Base-by-base conservation (phyloP, 2,888 invertebrate species). In the Dichetophora obliterata region DNA sequence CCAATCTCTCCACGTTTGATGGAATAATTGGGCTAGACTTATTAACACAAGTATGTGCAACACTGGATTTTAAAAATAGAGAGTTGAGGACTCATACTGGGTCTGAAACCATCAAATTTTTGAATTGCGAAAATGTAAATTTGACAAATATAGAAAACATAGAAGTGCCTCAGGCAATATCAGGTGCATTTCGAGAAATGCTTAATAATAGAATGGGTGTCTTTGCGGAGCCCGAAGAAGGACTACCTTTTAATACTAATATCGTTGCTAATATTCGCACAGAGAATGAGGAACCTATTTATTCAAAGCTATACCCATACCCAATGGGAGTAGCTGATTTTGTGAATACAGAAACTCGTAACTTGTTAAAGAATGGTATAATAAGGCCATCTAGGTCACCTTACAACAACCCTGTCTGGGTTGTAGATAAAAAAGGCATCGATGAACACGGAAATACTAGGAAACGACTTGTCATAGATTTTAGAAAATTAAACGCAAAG, bases 111-210 rank as follows among this genome's bases (percentile, higher is more conserved):
- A 72, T 31, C 3, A 31, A 31, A 31, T 31, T 31, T 4, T 71
- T 57, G 57, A 79, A n/a, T n/a, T n/a, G n/a, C n/a, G n/a, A n/a
- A n/a, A n/a, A 77, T 70, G 77, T 79, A 61, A 81, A 78, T 75
- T 78, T 77, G 73, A 68, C 63, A 68, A 73, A 72, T 59, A 63
- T 81, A 27, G 75, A 81, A 34, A 57, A 79, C n/a, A 78, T 75
- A 76, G 69, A 72, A 9, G n/a, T 65, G 65, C 72, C 77, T 31
- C 37, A 27, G 37, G 59, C 69, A 50, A 65, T 71, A 63, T 77
- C 50, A 50, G 72, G 48, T 27, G 50, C 63, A 48, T 77, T 78
- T 66, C 43, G 24, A 76, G 75, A 76, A 70, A 76, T 78, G 65
- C 75, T 77, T 27, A 52, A 59, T n/a, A 73, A 71, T 31, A 50